Evolutionary conservation across 2,888 invertebrate species (phyloP), one percentile per base, ranked within the genome.

Genomic region (Empis livida): DNA sequence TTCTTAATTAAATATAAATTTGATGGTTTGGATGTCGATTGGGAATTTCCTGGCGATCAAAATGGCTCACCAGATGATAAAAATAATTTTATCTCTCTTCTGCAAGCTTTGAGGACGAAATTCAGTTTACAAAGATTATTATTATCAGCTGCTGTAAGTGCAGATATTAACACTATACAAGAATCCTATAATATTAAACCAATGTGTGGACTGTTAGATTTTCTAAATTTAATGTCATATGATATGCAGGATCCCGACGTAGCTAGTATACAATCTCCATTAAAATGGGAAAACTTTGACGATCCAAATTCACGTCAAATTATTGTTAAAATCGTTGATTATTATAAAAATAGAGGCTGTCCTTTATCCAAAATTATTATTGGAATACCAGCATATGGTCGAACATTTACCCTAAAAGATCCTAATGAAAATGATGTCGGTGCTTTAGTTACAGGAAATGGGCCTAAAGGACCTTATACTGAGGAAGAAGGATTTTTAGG

Each of bases 1-100:
- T 72, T 67, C 55, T 52, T 73, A 6, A 53, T 62, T 15, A 57
- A 61, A 44, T 68, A 70, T 54, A 64, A 64, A 43, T 74, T 75
- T 53, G 72, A 74, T 55, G 75, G 74, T 9, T 55, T 74, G 16
- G 74, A 74, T 57, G 53, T 74, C 31, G 73, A 72, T 58, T 73
- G 72, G 72, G 73, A 73, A 55, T 73, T 73, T 54, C 73, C 73
- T 3, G 62, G 65, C 10, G 55, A 61, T 53, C 59, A 73, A 35
- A 72, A 70, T 14, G 73, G 73, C 9, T 52, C 61, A 13, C 50
- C 61, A 2, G 59, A 59, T 11, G 73, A 74, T 55, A 67, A 63
- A 49, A 55, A 61, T 38, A 71, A 71, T 56, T 71, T 70, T 51
- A 63, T 64, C 1, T 46, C 54, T 5, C 58, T 75, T 2, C 49